Percentiles rank a stretch among this genome's conserved stretches.
phyloP scores from a whole-genome alignment of 2,888 invertebrate species.

The Liposcelis brunnea region DNA sequence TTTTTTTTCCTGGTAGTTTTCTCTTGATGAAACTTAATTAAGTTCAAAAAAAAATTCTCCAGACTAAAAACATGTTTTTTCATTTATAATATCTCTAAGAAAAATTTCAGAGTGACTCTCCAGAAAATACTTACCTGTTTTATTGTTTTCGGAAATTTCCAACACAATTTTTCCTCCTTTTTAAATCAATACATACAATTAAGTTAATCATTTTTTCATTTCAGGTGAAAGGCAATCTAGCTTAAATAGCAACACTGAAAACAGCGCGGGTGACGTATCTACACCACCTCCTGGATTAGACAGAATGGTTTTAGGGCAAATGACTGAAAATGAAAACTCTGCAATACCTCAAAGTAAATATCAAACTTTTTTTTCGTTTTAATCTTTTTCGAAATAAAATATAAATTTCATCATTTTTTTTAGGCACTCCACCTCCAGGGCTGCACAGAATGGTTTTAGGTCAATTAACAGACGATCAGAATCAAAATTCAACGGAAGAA shows the following conservation, averaged over 20 bases:
- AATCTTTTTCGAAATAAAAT: slow-evolving; percentile 24
- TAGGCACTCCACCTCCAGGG: slow-evolving; percentile 30
- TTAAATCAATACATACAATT: too few species aligned
- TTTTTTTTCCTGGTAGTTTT: too few species aligned
- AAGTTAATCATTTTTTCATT: too few species aligned
- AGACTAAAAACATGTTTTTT: too few species aligned
- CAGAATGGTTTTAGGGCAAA: slow-evolving; percentile 35
- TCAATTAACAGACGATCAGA: slow-evolving; percentile 29
- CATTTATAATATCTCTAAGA: too few species aligned
- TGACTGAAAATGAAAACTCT: not conserved
- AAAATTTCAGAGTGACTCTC: too few species aligned
- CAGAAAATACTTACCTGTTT: too few species aligned
- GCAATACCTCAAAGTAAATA: not conserved
- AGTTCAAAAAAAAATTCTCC: too few species aligned
- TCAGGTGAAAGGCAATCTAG: not conserved
- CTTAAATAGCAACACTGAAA: not conserved
- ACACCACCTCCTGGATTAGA: slow-evolving; percentile 34
- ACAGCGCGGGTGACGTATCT: slow-evolving; percentile 6
- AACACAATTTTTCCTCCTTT: too few species aligned
- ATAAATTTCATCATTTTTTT: slow-evolving; percentile 12
- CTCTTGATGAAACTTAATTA: too few species aligned
- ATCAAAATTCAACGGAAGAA: not conserved
- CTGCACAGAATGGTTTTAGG: slow-evolving; percentile 44
- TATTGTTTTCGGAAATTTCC: too few species aligned
- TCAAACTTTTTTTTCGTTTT: not conserved